phyloP scores from a whole-genome alignment of 2,113 vertebrate species.

The Semnornis frantzii region DNA sequence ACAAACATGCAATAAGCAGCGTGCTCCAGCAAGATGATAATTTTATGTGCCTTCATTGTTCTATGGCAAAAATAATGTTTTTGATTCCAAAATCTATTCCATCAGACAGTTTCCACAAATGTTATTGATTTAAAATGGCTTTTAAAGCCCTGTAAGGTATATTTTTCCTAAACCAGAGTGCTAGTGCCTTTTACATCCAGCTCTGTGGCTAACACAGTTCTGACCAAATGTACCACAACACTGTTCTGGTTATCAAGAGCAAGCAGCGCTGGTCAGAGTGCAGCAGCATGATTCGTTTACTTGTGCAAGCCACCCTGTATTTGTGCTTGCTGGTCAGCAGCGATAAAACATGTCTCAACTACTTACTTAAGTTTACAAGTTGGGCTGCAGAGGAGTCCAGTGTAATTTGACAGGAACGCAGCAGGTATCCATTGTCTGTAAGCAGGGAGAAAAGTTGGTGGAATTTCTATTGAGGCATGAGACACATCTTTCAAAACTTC shows the following conservation, averaged over 20 bases:
- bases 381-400: background rate
- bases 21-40: background rate
- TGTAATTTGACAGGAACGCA: background rate
- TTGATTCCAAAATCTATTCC: background rate
- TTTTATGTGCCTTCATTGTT: background rate
- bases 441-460: background rate
- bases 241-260: background rate
- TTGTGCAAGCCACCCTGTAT: background rate
- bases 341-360: background rate
- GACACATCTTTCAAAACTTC: conserved; percentile 40
- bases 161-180: background rate
- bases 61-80: background rate
- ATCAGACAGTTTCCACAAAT: background rate
- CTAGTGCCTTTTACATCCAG: background rate
- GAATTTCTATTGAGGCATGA: background rate
- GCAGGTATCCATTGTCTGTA: background rate
- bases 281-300: background rate
- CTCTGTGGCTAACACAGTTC: background rate
- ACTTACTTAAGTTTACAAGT: background rate
- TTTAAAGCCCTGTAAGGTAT: background rate
- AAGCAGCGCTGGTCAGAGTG: background rate
- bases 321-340: background rate
- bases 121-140: background rate
- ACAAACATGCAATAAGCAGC: too few species aligned
- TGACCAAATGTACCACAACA: background rate